Percentiles rank a stretch among this genome's conserved stretches.
Conservation (phyloP, 2,888 invertebrate species). For the Bellardia bayeri region DNA sequence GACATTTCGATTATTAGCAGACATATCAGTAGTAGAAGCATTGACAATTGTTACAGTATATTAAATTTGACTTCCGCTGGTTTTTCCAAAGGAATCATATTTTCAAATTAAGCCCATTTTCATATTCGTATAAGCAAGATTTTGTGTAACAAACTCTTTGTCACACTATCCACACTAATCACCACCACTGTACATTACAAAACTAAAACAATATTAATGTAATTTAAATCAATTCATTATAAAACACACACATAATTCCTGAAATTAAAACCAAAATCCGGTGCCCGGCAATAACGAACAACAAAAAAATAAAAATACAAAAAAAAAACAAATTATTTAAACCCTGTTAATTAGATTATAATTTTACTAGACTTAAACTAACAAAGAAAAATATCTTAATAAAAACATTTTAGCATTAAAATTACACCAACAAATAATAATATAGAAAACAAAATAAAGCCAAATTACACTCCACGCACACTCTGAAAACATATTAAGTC, state of each 20-base stretch:
- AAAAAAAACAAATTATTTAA: slow-evolving; percentile 4
- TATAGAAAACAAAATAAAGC: neutral
- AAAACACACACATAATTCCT: neutral
- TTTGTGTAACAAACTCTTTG: neutral
- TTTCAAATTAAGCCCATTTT: too few species aligned
- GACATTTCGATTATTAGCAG: too few species aligned
- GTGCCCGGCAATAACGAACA: slow-evolving; percentile 12
- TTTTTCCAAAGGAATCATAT: too few species aligned
- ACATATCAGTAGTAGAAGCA: too few species aligned
- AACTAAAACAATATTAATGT: neutral
- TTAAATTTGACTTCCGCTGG: too few species aligned
- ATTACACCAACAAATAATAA: slow-evolving; percentile 16
- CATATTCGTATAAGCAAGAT: too few species aligned
- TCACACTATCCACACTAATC: neutral
- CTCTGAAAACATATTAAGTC: slow-evolving; percentile 78
- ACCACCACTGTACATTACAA: neutral
- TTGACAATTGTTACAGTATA: too few species aligned
- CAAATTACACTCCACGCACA: slow-evolving; percentile 37
- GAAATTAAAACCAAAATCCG: slow-evolving; percentile 31
- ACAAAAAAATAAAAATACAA: too few species aligned
- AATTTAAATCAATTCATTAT: slow-evolving; percentile 26
- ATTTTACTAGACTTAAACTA: slow-evolving; percentile 41
- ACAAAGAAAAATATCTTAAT: slow-evolving; percentile 26
- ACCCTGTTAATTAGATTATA: slow-evolving; percentile 62
- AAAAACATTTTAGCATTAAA: slow-evolving; percentile 31